Base-by-base conservation (phyloP, 1,140 invertebrate genomes). In the Lanistes nyassanus region DNA sequence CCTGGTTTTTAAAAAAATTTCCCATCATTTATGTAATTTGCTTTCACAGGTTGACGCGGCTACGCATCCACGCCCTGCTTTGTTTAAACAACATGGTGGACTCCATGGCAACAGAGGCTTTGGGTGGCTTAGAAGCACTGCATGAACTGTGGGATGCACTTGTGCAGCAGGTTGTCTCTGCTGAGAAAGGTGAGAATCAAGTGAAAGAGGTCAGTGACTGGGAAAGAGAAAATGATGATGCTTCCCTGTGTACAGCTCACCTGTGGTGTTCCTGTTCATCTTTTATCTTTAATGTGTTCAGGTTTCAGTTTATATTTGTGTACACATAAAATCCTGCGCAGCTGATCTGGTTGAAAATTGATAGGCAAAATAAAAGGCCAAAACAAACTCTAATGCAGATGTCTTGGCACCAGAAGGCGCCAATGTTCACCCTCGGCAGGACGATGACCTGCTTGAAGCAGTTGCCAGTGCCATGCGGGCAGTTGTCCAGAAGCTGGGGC, bases 31-130 rank as follows among this genome's bases (percentile, higher is more conserved):
- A 6, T 39, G 31, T 53, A 23, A 55, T 39, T 77, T 74, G 64
- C 75, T 67, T 74, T 26, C 82, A n/a, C 79, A 90, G 89, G 72
- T 79, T 94, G 72, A 62, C 78, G 29, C 77, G 78, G 39, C 77
- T 91, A 29, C 91, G 92, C 80, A 91, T 90, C 26, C 87, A 92
- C 84, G 91, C 93, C 36, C 89, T 94, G 55, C 83, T 94, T 21
- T 94, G 93, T 81, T 79, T 93, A 51, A 93, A 92, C 81, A 94
- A 94, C 85, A 88, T 94, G 74, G 87, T 94, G 42, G 90, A 91
- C 13, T 90, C 85, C 62, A 83, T 94, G 69, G 91, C 92, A 26
- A 80, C 91, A 31, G 91, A 92, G 29, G 90, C 90, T 55, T 84
- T 94, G 51, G 93, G 93, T 36, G 93, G 92, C 3, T 78, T 90